Evolutionary conservation across 2,888 invertebrate genomes (phyloP), one percentile per base, ranked within the genome.

Genomic region (Sturmia bella): DNA sequence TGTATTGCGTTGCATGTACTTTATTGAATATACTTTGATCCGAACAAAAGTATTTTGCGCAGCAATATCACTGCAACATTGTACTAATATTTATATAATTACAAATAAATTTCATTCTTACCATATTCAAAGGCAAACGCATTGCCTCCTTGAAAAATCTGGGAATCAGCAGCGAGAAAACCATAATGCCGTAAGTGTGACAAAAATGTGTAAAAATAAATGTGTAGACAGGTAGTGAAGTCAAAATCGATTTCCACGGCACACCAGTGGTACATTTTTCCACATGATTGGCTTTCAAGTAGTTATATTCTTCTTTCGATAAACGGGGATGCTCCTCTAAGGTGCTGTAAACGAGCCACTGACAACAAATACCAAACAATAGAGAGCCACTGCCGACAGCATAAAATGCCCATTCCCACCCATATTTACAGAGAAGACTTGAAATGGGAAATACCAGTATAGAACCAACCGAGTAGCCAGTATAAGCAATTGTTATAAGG

Each of bases 391-490:
- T 66, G 41, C 88, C 89, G 24, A 93, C 88, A 11, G 92, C 88
- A 87, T 94, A 94, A 88, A 94, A 94, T 5, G 93, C 92, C 11
- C 92, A 91, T 1, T 92, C 92, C 94, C 94, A 94, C 13, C 94
- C 93, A 72, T 91, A 91, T 77, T 92, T 89, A 86, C 94, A 94
- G 7, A 94, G 87, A 17, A 92, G 89, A 21, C 92, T 93, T 3
- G 93, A 91, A 21, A 94, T 82, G 0, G 94, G 93, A 84, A 93
- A 92, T 0, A 92, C 92, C 7, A 93, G 70, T 2, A 91, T 86
- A 0, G 90, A 87, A 1, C 91, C 92, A 84, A 90, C 89, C 83
- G 88, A 92, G 89, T 87, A 92, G 83, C 90, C 93, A 86, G 87
- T 89, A 68, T 90, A 92, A 2, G 90, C 90, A 50, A 91, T 87